These are phyloP conservation scores for Chrysomallon squamiferum DNA, from an alignment of 1,140 invertebrate species.

Conservation along the genomic window DNA sequence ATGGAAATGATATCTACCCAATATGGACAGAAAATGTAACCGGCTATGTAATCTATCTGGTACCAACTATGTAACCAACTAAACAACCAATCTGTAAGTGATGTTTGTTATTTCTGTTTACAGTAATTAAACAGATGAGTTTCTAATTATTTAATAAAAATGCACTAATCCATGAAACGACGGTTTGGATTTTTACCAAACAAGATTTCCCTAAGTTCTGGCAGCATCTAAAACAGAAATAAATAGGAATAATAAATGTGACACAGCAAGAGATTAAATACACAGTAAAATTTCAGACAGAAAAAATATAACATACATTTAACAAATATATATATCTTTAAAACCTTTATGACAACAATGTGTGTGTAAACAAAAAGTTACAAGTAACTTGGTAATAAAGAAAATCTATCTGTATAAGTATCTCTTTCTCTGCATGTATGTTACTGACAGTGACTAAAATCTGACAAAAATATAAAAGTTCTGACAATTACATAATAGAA, in stretches of 20 bases:
- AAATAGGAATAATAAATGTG: slow-evolving; percentile 6
- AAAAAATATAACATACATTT: neutral
- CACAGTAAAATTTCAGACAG: neutral
- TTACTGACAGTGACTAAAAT: too few relatives aligned
- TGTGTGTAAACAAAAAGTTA: neutral
- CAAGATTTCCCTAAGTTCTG: slow-evolving; percentile 89
- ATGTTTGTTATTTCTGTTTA: too few relatives aligned
- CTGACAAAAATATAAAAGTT: too few relatives aligned
- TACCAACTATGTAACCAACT: too few relatives aligned
- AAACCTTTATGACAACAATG: neutral
- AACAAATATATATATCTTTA: neutral
- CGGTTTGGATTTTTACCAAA: slow-evolving; percentile 96
- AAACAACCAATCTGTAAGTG: too few relatives aligned
- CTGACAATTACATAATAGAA: too few relatives aligned
- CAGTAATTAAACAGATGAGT: too few relatives aligned
- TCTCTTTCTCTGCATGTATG: too few relatives aligned
- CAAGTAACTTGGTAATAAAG: neutral
- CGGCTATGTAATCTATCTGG: too few relatives aligned
- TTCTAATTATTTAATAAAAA: too few relatives aligned
- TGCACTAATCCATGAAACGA: slow-evolving; percentile 89
- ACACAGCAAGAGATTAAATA: neutral
- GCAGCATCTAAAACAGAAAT: slow-evolving; percentile 73
- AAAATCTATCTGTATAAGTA: neutral
- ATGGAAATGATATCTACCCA: too few relatives aligned
- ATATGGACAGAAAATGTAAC: too few relatives aligned